Evolutionary conservation across 2,888 invertebrate genomes (phyloP).

Genomic region (Thumatha senex): DNA sequence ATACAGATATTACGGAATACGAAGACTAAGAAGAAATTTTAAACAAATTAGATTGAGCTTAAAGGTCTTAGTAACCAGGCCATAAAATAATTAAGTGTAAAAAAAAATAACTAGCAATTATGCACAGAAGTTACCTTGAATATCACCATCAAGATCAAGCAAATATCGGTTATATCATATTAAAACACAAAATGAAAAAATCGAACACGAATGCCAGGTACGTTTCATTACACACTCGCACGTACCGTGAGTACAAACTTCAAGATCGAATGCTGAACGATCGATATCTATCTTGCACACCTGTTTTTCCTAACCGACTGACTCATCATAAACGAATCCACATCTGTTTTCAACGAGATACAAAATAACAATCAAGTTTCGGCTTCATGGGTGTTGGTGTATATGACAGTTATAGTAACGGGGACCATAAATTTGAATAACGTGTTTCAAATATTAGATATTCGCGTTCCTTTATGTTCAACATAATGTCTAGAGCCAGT

Average conservation of each 20-base stretch:
- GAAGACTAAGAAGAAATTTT: no score
- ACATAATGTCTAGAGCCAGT: no score
- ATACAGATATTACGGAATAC: no score
- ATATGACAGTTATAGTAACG: not conserved
- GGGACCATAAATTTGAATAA: not conserved
- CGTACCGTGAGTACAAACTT: not conserved
- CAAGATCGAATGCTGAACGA: not conserved
- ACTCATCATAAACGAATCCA: slow-evolving; percentile 23
- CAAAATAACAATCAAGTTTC: slow-evolving; percentile 1
- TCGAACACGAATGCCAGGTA: not conserved
- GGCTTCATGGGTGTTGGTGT: no score
- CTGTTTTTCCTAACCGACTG: slow-evolving; percentile 16
- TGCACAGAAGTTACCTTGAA: no score
- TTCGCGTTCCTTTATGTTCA: no score
- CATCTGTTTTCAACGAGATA: slow-evolving; percentile 20
- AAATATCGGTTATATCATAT: not conserved
- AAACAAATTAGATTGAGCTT: no score
- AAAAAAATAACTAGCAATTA: no score
- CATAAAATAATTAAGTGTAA: no score
- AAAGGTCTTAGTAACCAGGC: no score
- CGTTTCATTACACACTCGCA: not conserved
- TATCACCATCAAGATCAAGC: no score
- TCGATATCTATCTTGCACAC: slow-evolving; percentile 5
- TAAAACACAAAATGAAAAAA: not conserved
- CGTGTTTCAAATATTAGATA: no score